A percentile compares a stretch with the other conserved stretches of the same genome.
phyloP scores from a whole-genome alignment of 2,888 invertebrate genomes.

The Caenorhabditis macrosperma region DNA sequence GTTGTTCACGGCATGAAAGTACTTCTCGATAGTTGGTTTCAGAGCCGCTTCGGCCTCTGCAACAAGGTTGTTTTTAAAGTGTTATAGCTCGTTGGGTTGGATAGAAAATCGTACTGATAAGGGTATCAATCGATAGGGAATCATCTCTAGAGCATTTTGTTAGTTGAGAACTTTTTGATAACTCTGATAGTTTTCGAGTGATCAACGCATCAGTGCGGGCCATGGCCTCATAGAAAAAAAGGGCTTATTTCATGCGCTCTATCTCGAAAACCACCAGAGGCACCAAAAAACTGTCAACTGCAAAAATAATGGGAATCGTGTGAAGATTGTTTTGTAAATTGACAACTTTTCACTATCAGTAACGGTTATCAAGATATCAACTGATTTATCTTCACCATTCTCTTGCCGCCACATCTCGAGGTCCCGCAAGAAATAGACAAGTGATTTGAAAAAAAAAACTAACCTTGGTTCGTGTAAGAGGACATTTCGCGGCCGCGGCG shows the following conservation, averaged over 20 bases:
- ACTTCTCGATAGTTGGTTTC: conserved; percentile 22
- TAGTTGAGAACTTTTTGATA: background rate
- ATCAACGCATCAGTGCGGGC: background rate
- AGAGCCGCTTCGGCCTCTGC: conserved; percentile 34
- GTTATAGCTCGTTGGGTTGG: conserved; percentile 25
- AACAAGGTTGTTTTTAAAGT: background rate
- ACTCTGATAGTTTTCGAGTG: background rate
- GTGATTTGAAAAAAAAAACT: too few species aligned
- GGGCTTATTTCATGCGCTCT: too few species aligned
- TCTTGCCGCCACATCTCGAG: too few species aligned
- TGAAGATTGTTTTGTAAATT: too few species aligned
- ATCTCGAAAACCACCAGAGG: background rate
- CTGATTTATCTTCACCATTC: too few species aligned
- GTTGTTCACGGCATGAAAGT: conserved; percentile 24
- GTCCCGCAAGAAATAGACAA: too few species aligned
- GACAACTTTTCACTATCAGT: too few species aligned
- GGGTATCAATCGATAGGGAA: background rate
- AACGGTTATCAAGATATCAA: too few species aligned
- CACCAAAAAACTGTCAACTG: background rate
- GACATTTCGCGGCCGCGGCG: too few species aligned
- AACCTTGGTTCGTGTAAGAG: too few species aligned
- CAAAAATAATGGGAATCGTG: background rate
- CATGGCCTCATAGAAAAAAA: too few species aligned
- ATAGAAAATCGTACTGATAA: conserved; percentile 15
- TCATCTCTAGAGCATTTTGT: background rate